Percentiles rank a stretch among this genome's conserved stretches.
Conservation (phyloP, 2,888 invertebrate species). For the Xestia ashworthii region DNA sequence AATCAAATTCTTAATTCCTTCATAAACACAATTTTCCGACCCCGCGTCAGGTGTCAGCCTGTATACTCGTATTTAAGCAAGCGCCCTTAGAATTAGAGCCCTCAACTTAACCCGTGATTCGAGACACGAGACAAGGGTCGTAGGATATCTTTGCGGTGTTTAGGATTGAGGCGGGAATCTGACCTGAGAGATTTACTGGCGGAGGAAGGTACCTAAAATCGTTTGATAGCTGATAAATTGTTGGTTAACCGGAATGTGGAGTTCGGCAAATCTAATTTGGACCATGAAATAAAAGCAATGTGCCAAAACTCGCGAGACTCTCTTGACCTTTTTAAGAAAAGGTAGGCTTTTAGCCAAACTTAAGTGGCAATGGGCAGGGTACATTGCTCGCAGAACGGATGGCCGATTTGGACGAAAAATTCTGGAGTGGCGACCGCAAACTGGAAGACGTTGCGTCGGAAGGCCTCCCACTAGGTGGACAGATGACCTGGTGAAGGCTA, state of each 20-base stretch:
- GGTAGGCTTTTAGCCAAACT: background rate
- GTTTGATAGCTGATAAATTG: conserved; percentile 1
- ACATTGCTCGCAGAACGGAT: no score
- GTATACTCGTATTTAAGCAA: background rate
- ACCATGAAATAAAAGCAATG: background rate
- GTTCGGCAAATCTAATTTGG: background rate
- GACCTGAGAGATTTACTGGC: conserved; percentile 10
- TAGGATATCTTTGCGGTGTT: conserved; percentile 13
- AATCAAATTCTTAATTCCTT: background rate
- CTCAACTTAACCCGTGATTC: background rate
- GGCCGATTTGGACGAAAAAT: no score
- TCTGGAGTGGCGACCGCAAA: no score
- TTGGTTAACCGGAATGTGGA: background rate
- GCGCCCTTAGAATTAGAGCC: background rate
- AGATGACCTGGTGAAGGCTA: no score
- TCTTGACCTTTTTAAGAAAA: background rate
- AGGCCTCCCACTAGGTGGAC: no score
- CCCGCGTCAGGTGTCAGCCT: background rate
- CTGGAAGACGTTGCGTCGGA: no score
- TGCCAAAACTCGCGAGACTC: background rate
- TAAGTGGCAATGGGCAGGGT: no score
- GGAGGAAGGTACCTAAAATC: background rate
- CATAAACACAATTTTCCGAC: background rate
- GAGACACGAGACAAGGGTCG: conserved; percentile 19
- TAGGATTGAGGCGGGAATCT: conserved; percentile 8